Evolutionary conservation across 2,888 invertebrate genomes (phyloP).

Genomic region (Xylota sylvarum): DNA sequence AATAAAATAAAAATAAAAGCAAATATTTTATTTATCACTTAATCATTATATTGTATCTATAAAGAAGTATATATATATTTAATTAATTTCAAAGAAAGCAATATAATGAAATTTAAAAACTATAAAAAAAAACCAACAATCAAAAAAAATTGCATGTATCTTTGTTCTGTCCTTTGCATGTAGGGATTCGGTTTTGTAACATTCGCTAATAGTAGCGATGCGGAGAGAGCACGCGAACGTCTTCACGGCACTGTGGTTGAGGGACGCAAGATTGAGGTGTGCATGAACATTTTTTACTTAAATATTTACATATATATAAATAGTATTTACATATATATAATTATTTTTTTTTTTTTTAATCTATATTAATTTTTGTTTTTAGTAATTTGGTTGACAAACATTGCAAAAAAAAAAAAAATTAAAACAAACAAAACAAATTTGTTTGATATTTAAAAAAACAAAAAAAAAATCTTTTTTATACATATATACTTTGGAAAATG

Average conservation of each 20-base stretch:
- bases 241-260: slow-evolving; percentile 99
- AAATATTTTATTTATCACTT: slow-evolving; percentile 26
- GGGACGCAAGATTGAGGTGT: slow-evolving; percentile 99
- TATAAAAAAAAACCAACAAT: slow-evolving; percentile 54
- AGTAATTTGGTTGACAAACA: slow-evolving; percentile 49
- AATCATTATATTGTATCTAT: slow-evolving; percentile 21
- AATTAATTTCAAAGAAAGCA: slow-evolving; percentile 21
- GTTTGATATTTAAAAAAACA: slow-evolving; percentile 56
- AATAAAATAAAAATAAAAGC: slow-evolving; percentile 22
- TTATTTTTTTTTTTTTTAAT: slow-evolving; percentile 40
- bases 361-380: slow-evolving; percentile 46
- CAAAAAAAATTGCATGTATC: slow-evolving; percentile 93
- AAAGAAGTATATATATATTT: slow-evolving; percentile 27
- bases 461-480: too few species aligned
- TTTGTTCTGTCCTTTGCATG: slow-evolving; percentile 96
- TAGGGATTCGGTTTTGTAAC: slow-evolving; percentile 99
- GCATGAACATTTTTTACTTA: slow-evolving; percentile 91
- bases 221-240: slow-evolving; percentile 99
- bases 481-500: slow-evolving; percentile 52
- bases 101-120: slow-evolving; percentile 20
- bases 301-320: slow-evolving; percentile 67
- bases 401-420: slow-evolving; percentile 43
- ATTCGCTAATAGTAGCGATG: slow-evolving; percentile 99
- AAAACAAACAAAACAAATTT: slow-evolving; percentile 75
- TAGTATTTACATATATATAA: slow-evolving; percentile 34